These are phyloP conservation scores for Drosophila nasuta DNA, from an alignment of 1,140 invertebrate genomes.

Conservation along the genomic window DNA sequence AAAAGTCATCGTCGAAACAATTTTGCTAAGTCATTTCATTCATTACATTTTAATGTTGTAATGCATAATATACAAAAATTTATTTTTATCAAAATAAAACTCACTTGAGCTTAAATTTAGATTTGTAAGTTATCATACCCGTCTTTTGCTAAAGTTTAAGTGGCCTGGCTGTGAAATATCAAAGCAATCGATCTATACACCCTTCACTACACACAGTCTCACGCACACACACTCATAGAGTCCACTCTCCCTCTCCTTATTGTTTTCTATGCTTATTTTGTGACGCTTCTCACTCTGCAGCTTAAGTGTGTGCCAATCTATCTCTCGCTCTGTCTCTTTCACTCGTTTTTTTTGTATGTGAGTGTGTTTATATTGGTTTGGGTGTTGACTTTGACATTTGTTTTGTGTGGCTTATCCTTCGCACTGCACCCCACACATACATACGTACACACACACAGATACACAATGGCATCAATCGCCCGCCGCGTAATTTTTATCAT, in stretches of 20 bases:
- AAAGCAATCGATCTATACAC: conserved; percentile 63
- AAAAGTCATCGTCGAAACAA: too few relatives aligned
- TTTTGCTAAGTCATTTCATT: too few relatives aligned
- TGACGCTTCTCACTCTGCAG: conserved; percentile 44
- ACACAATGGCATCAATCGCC: conserved; percentile 69
- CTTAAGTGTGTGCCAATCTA: conserved; percentile 53
- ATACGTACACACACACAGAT: too few relatives aligned
- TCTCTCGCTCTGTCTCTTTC: conserved; percentile 13
- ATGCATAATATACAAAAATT: too few relatives aligned
- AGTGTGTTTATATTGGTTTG: conserved; percentile 63
- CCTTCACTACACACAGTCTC: conserved; percentile 17
- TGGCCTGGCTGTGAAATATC: conserved; percentile 59
- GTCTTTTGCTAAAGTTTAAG: conserved; percentile 45
- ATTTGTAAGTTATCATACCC: conserved; percentile 19
- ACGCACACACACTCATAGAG: background rate
- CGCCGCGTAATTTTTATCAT: conserved; percentile 67
- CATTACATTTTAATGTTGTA: too few relatives aligned
- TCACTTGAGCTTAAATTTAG: background rate
- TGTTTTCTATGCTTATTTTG: conserved; percentile 56
- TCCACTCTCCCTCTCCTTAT: conserved; percentile 17
- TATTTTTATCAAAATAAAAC: background rate
- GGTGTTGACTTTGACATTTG: conserved; percentile 82
- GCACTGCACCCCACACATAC: conserved; percentile 45
- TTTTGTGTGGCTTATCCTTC: conserved; percentile 81
- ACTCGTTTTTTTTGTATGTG: conserved; percentile 9